Evolutionary conservation across 2,113 vertebrate species (phyloP), one percentile per base, ranked within the genome.

Genomic region (Sceloporus undulatus): DNA sequence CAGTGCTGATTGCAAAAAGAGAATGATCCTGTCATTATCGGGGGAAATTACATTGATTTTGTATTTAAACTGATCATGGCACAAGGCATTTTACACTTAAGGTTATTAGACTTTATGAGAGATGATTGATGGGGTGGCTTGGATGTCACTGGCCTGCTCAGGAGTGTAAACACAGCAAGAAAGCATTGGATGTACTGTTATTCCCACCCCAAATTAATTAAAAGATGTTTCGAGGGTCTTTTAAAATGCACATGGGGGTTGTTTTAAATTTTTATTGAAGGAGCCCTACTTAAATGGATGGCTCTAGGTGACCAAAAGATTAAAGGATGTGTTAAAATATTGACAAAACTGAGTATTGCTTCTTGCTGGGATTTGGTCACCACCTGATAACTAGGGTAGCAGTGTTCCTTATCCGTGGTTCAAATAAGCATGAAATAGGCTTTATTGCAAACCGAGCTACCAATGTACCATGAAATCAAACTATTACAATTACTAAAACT

Each of bases 11-110:
- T 89, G 56, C 42, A 78, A 34, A 78, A 70, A 86, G 42, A 70
- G 79, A 21, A 80, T 56, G 18, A 85, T 92, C 14, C 74, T 70
- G 25, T 88, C 2, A 19, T 84, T 87, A 38, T 18, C 91, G 77
- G 82, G 66, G 52, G 89, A 91, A 82, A 87, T 3, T 84, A 73
- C 73, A 88, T 68, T 87, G 82, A 71, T 88, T 88, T 19, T 86
- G 16, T 82, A 87, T 85, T 59, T 59, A 71, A 11, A 65, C 73
- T 42, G 66, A 85, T 48, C 86, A 91, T 65, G 19, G 75, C 85
- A 80, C 18, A 92, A 93, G 90, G 48, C 65, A 29, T 68, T 86
- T 40, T 79, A 59, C 81, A 91, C 62, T 29, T 38, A 88, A 19
- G 1, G 0, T 68, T 87, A 56, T 79, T 90, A 25, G 13, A 89